Conservation (phyloP, 2,113 vertebrate species). For the Semnornis frantzii region DNA sequence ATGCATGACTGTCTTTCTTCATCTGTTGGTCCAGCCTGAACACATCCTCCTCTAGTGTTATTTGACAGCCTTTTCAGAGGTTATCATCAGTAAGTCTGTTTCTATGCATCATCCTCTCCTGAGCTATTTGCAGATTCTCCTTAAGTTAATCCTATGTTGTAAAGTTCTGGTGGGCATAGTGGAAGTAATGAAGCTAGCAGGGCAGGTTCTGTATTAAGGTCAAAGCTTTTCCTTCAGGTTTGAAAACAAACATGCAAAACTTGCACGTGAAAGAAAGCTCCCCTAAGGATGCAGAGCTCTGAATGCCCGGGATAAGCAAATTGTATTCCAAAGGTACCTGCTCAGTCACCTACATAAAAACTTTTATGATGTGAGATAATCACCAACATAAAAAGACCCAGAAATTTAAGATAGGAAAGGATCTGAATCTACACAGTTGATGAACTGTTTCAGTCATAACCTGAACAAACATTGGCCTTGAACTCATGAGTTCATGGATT, state of each 20-base stretch:
- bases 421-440: background rate
- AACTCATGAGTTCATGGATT: background rate
- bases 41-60: background rate
- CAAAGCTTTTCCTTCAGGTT: background rate
- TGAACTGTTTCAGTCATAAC: background rate
- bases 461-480: background rate
- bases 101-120: background rate
- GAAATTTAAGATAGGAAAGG: background rate
- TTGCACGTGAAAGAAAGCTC: background rate
- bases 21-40: background rate
- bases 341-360: background rate
- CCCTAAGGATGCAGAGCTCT: background rate
- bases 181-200: background rate
- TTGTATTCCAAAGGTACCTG: background rate
- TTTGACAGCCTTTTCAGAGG: background rate
- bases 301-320: background rate
- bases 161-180: background rate
- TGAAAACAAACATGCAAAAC: background rate
- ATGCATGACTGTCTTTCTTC: background rate
- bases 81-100: background rate
- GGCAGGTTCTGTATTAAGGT: background rate
- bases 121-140: background rate
- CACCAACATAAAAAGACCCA: background rate
- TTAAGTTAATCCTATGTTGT: background rate
- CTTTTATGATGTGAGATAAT: background rate